Evolutionary conservation across 2,113 vertebrate species (phyloP), one percentile per base, ranked within the genome.

Genomic region (Oryzias javanicus): DNA sequence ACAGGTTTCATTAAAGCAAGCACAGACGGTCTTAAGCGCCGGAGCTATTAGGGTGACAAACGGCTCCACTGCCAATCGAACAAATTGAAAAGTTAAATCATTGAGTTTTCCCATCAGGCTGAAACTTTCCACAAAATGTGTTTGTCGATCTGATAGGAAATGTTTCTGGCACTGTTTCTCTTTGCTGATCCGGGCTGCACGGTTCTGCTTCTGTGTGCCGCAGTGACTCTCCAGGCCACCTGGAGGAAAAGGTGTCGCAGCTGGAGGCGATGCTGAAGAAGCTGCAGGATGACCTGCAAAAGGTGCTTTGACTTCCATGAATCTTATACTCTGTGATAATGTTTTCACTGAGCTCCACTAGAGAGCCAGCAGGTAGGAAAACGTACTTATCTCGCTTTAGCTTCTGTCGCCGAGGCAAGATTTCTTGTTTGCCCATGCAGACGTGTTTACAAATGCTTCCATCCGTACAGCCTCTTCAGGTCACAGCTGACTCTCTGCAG

Each of bases 241-340:
- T 95, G 22, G 94, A 94, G 1, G 94, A 95, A 75, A 96, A 96
- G 83, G 94, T 97, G 18, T 93, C 91, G 16, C 93, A 94, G 79
- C 90, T 97, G 85, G 95, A 97, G 83, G 72, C 82, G 71, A 93
- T 93, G 89, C 90, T 97, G 77, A 94, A 93, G 86, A 92, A 89
- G 59, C 91, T 97, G 55, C 93, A 95, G 86, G 93, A 94, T 29
- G 94, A 96, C 80, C 91, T 95, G 72, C 92, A 94, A 88, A 94
- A 93, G 95, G 95, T 96, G 90, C 88, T 85, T 78, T 76, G 64
- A 78, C 65, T 64, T 67, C 68, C 57, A 68, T 80, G 65, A 84
- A 80, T 76, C 13, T 74, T 81, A 64, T 48, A 65, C 50, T 76
- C 70, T 70, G 62, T 84, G 51, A 35, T 59, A 41, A 51, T 54